These are phyloP conservation scores for Trichomycterus rosablanca DNA, from an alignment of 2,113 vertebrate species.

Conservation along the genomic window DNA sequence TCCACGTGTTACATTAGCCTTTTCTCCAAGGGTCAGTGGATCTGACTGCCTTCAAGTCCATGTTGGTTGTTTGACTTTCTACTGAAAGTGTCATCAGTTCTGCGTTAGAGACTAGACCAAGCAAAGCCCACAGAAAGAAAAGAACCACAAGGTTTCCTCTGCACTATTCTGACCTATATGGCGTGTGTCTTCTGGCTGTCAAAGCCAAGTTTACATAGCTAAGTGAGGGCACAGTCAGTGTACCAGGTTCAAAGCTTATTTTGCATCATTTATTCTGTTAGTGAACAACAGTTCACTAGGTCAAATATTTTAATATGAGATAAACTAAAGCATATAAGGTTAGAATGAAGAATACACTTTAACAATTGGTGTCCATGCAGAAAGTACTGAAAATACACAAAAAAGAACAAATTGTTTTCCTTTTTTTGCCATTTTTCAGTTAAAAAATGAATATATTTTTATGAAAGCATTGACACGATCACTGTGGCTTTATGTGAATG, in stretches of 20 bases:
- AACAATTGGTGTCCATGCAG: too few relatives aligned
- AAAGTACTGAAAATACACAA: too few relatives aligned
- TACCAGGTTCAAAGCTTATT: too few relatives aligned
- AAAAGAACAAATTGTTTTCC: too few relatives aligned
- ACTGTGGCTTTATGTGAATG: neutral
- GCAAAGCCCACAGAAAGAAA: conserved; percentile 57
- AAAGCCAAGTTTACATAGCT: too few relatives aligned
- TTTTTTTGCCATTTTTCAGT: neutral
- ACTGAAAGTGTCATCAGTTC: conserved; percentile 65
- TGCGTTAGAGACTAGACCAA: too few relatives aligned
- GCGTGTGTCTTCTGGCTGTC: conserved; percentile 48
- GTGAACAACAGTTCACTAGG: too few relatives aligned
- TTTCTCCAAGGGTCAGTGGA: conserved; percentile 62
- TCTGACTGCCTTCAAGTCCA: conserved; percentile 57
- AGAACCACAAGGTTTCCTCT: conserved; percentile 54
- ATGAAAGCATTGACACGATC: neutral
- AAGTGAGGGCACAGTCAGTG: too few relatives aligned
- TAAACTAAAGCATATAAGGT: conserved; percentile 9
- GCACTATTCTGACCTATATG: conserved; percentile 51
- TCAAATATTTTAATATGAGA: too few relatives aligned
- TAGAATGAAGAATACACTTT: neutral
- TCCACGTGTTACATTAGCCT: conserved; percentile 59
- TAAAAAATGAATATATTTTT: neutral
- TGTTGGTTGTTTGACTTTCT: conserved; percentile 63
- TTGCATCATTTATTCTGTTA: too few relatives aligned